Evolutionary conservation across 2,888 invertebrate genomes (phyloP).

Genomic region (Dichetophora obliterata): DNA sequence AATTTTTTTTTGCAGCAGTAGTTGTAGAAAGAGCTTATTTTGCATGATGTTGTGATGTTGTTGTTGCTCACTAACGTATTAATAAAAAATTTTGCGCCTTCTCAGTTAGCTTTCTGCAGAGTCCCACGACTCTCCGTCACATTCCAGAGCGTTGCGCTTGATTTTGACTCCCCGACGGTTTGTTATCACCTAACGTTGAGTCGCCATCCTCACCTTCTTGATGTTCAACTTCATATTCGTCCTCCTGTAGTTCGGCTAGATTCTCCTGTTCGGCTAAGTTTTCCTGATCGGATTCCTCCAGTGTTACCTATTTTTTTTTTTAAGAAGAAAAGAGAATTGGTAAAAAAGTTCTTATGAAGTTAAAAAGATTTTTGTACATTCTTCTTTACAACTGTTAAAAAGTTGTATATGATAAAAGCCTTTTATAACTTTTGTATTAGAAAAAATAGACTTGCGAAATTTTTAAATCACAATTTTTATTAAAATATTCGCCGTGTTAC

Average conservation of each 20-base stretch:
- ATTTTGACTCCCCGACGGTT: slow-evolving; percentile 71
- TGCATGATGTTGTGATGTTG: slow-evolving; percentile 42
- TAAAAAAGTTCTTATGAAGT: slow-evolving; percentile 7
- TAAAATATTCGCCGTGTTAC: too few species aligned
- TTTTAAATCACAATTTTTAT: too few species aligned
- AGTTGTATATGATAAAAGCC: too few species aligned
- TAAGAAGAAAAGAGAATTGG: neutral
- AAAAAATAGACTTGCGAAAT: too few species aligned
- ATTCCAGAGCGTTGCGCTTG: slow-evolving; percentile 78
- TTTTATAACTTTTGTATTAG: too few species aligned
- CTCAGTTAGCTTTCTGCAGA: slow-evolving; percentile 91
- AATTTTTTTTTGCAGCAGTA: slow-evolving; percentile 30
- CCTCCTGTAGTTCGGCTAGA: slow-evolving; percentile 62
- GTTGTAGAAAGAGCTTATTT: slow-evolving; percentile 6
- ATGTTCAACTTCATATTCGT: slow-evolving; percentile 47
- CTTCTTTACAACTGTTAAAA: too few species aligned
- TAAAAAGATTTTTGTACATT: too few species aligned
- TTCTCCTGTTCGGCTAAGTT: slow-evolving; percentile 75
- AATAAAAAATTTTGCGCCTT: slow-evolving; percentile 92
- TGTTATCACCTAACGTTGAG: slow-evolving; percentile 52
- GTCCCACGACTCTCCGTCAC: slow-evolving; percentile 94
- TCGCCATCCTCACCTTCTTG: slow-evolving; percentile 29
- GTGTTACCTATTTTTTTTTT: slow-evolving; percentile 82
- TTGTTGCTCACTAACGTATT: slow-evolving; percentile 75
- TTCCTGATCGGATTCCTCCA: slow-evolving; percentile 78